Base-by-base conservation (phyloP, 92 coral and sea anemone genomes). In the Palythoa caribaeorum region DNA sequence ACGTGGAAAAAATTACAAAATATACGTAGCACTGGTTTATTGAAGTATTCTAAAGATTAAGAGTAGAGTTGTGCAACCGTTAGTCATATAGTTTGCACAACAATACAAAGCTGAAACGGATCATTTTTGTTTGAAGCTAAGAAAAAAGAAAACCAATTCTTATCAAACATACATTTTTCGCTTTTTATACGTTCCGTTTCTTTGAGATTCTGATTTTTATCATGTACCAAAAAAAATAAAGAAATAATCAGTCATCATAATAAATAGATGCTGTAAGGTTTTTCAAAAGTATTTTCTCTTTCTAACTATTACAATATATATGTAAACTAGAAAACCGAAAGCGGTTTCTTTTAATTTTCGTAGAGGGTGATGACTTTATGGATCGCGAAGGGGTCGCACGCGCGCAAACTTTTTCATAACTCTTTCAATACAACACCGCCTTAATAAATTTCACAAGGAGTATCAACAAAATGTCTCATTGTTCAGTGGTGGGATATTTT, bases 321-420 rank as follows among this genome's bases (percentile, higher is more conserved):
- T 77, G 8, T 36, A 17, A 62, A 76, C 37, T 17, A 54, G 83
- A 77, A 54, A 77, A 7, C 50, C 40, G 69, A 54, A 77, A 52
- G 48, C 83, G 68, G 83, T 65, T 15, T 53, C 68, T 77, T 28
- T 54, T 50, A 3, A 48, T 54, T 35, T 20, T 20, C 21, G 7
- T 12, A 65, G 68, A 12, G 63, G 63, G n/a, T 53, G 68, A 1
- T 55, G 28, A 28, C 28, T 28, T 28, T 28, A 28, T 28, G 63
- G 47, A 16, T 35, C 38, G 63, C 38, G 53, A 20, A 10, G 28
- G 48, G 35, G 62, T 0, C 36, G 35, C 71, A 65, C 71, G 35
- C 73, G 75, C 17, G 5, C 75, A 70, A 5, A 70, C 74, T 8
- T 12, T 70, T 14, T 37, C 74, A 70, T 11, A 37, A 70, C 9